A percentile compares a stretch with the other conserved stretches of the same genome.
Evolutionary conservation across 2,888 invertebrate species (phyloP).

Genomic region (Dinocampus coccinellae): DNA sequence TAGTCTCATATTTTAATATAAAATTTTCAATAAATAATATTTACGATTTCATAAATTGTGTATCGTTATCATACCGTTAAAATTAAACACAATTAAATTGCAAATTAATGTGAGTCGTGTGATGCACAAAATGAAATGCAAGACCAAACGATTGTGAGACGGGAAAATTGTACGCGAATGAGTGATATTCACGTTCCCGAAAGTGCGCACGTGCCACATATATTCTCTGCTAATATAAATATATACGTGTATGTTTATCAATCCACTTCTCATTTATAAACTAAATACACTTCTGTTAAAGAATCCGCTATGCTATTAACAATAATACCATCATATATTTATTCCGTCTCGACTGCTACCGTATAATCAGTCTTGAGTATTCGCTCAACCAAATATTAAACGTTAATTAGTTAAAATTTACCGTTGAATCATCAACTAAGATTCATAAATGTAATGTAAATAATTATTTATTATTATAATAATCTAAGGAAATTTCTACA

Average conservation of each 20-base stretch:
- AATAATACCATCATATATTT: not conserved
- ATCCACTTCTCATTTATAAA: not conserved
- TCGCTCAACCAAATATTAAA: not conserved
- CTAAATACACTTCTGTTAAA: not conserved
- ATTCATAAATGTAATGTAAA: not conserved
- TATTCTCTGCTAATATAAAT: not conserved
- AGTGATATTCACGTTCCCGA: not conserved
- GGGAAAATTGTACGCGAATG: not conserved
- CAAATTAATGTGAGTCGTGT: not conserved
- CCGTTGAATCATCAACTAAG: not conserved
- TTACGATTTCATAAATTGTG: not conserved
- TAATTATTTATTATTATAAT: not conserved
- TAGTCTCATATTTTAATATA: not conserved
- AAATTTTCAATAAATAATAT: not conserved
- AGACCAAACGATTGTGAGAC: not conserved
- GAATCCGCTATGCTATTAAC: not conserved
- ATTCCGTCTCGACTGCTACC: not conserved
- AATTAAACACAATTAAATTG: constrained; percentile 18
- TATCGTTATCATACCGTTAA: constrained; percentile 1
- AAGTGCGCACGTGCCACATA: not conserved
- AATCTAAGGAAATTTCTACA: not conserved
- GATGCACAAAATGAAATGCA: not conserved
- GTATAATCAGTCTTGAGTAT: not conserved
- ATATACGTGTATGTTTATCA: not conserved
- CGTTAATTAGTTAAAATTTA: not conserved